Evolutionary conservation across 2,888 invertebrate genomes (phyloP), one percentile per base, ranked within the genome.

Genomic region (Argynnis bischoffii): DNA sequence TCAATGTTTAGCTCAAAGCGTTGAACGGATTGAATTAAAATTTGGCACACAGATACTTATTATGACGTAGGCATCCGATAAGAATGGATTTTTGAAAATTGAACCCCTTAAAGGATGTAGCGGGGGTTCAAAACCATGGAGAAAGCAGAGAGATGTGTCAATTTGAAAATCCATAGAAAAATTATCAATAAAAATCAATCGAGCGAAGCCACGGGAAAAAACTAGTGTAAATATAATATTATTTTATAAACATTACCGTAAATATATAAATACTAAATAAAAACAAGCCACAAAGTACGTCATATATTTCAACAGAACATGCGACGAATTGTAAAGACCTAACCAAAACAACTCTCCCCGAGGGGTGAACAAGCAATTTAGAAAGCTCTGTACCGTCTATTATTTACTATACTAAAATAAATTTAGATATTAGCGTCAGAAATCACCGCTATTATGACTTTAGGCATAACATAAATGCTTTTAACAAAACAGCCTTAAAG

Each of bases 401-500:
- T 67, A 67, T 15, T 70, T 70, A 59, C 48, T 31, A 64, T 64
- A 67, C 64, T 67, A 57, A 67, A 67, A 67, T 64, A 64, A 67
- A 70, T 69, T 64, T 64, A 67, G 64, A 67, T 69, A 55, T 67
- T 55, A 67, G 65, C 64, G 46, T 55, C 48, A 63, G 48, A 56
- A 71, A 63, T 72, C 66, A 66, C 57, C 48, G 48, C 67, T 57
- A 63, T 69, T 67, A 35, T 35, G 35, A 75, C 75, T 26, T 2
- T 3, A 8, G 13, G n/a, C 31, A 47, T 13, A 55, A 47, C 18
- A 21, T 48, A 41, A 41, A 18, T 41, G 26, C 31, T 61, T 35
- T 35, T 41, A 21, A 47, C 47, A 2, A 41, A 41, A 41, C 2
- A 41, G 13, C 15, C 14, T n/a, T 57, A 46, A 6, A 31, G 16